phyloP scores from a whole-genome alignment of 2,113 vertebrate species.

The Mormyrus lacerda region DNA sequence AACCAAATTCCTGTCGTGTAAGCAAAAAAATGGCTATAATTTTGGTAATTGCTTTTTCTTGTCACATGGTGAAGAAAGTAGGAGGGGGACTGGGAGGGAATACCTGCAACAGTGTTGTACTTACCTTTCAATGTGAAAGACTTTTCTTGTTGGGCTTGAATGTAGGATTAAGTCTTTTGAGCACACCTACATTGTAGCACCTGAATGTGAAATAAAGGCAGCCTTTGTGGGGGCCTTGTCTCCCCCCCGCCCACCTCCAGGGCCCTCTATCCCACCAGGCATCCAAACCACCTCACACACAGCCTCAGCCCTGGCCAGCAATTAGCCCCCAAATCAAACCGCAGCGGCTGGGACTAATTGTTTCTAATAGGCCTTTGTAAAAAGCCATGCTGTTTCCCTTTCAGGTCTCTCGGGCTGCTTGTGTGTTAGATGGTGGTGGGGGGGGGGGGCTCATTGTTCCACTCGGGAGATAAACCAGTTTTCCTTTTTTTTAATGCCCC shows the following conservation, averaged over 20 bases:
- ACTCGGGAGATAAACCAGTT: constrained; percentile 51
- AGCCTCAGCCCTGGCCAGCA: constrained; percentile 44
- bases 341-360: constrained; percentile 51
- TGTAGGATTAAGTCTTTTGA: constrained; percentile 60
- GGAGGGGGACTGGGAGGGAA: constrained; percentile 11
- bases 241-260: constrained; percentile 26
- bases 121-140: constrained; percentile 57
- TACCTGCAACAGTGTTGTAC: constrained; percentile 57
- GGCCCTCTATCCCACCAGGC: constrained; percentile 32
- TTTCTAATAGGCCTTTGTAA: constrained; percentile 55
- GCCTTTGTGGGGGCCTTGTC: constrained; percentile 50
- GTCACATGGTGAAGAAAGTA: constrained; percentile 23
- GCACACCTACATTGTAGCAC: constrained; percentile 55
- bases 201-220: constrained; percentile 59
- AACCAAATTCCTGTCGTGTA: constrained; percentile 30
- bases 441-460: constrained; percentile 46
- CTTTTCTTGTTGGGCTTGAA: constrained; percentile 55
- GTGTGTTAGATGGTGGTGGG: constrained; percentile 42
- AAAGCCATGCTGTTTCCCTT: constrained; percentile 50
- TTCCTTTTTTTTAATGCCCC: constrained; percentile 42
- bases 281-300: constrained; percentile 44
- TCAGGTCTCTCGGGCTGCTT: constrained; percentile 47
- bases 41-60: constrained; percentile 37
- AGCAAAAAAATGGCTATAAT: constrained; percentile 35
- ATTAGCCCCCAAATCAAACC: constrained; percentile 53